These are phyloP conservation scores for Antheraea yamamai DNA, from an alignment of 2,888 invertebrate genomes.

Conservation along the genomic window DNA sequence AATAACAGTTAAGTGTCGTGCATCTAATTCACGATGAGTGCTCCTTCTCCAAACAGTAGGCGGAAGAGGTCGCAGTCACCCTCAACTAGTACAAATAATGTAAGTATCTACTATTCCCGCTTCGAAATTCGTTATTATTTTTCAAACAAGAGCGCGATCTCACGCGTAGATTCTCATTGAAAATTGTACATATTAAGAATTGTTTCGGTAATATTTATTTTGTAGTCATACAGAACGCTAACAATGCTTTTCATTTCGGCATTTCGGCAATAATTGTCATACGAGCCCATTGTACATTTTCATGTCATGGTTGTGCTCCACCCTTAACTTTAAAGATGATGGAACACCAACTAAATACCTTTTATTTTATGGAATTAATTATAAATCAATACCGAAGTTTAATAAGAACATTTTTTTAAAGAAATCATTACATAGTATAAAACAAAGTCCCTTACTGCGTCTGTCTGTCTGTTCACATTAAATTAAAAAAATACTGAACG, in stretches of 20 bases:
- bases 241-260: not conserved
- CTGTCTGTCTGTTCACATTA: too few species aligned
- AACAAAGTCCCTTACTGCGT: too few species aligned
- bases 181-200: not conserved
- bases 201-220: not conserved
- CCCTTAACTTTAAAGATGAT: too few species aligned
- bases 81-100: conserved; percentile 54
- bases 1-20: conserved; percentile 30
- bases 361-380: too few species aligned
- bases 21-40: conserved; percentile 55
- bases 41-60: conserved; percentile 50
- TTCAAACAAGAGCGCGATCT: conserved; percentile 5
- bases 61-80: conserved; percentile 55
- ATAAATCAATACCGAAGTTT: too few species aligned
- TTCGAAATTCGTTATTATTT: conserved; percentile 48
- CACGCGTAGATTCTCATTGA: not conserved
- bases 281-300: not conserved
- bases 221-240: not conserved
- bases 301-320: not conserved
- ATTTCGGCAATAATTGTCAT: not conserved
- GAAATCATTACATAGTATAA: too few species aligned
- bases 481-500: too few species aligned
- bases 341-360: too few species aligned
- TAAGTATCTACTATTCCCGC: conserved; percentile 70
- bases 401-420: too few species aligned